Conservation (phyloP, 2,797 vertebrate genomes). For the Enteromius trimaculatus region DNA sequence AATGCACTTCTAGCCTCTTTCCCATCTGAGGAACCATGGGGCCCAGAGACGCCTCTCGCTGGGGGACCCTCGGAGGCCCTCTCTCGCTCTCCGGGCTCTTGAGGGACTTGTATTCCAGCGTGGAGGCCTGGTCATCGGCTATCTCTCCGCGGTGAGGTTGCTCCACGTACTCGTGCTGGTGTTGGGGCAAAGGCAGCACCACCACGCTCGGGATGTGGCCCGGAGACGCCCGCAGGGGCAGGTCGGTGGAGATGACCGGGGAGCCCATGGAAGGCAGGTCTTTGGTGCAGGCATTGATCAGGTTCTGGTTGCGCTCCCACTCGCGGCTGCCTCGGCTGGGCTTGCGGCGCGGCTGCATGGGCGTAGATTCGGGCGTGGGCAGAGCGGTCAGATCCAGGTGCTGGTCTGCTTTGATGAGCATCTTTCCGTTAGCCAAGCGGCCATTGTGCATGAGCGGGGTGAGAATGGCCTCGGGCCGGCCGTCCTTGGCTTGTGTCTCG, state of each 20-base stretch:
- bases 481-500: constrained; percentile 92
- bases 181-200: constrained; percentile 89
- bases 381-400: constrained; percentile 92
- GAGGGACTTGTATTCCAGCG: constrained; percentile 94
- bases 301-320: constrained; percentile 97
- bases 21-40: constrained; percentile 87
- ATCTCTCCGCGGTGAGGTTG: constrained; percentile 90
- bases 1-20: constrained; percentile 93
- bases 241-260: constrained; percentile 91
- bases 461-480: constrained; percentile 92
- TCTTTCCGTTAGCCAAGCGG: constrained; percentile 87
- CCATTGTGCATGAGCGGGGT: constrained; percentile 96
- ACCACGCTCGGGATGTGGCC: constrained; percentile 97
- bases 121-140: constrained; percentile 90
- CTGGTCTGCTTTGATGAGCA: constrained; percentile 96
- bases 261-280: constrained; percentile 90
- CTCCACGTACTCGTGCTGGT: constrained; percentile 95
- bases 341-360: constrained; percentile 94
- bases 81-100: constrained; percentile 91
- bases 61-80: constrained; percentile 93
- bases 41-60: constrained; percentile 92
- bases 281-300: constrained; percentile 97
- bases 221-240: constrained; percentile 91
- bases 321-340: constrained; percentile 92
- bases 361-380: constrained; percentile 96